Percentiles rank a stretch among this genome's conserved stretches.
Conservation (phyloP, 2,888 invertebrate species). For the Drosophila falleni region DNA sequence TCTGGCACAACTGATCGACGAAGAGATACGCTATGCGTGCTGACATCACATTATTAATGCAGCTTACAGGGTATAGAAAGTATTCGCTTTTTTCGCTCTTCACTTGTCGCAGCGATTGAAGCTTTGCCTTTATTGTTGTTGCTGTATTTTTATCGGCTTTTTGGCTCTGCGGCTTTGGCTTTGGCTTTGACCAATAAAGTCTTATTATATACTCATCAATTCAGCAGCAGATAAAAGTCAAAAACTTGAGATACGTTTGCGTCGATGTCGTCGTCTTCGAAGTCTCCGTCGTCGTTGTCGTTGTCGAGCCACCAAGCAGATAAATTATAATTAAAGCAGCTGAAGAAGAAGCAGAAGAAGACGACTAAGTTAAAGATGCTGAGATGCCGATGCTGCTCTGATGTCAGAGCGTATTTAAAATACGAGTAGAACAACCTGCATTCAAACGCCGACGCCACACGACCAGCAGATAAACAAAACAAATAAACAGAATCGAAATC, state of each 20-base stretch:
- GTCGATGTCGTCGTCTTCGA: slow-evolving; percentile 47
- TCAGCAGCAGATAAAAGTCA: slow-evolving; percentile 83
- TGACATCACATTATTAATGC: not conserved
- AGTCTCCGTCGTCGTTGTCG: slow-evolving; percentile 37
- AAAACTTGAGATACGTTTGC: slow-evolving; percentile 81
- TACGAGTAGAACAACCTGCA: slow-evolving; percentile 81
- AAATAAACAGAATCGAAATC: slow-evolving; percentile 63
- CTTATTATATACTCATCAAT: slow-evolving; percentile 83
- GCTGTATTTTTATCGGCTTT: slow-evolving; percentile 33
- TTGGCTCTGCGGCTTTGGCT: slow-evolving; percentile 53
- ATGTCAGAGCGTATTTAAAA: slow-evolving; percentile 83
- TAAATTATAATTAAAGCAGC: slow-evolving; percentile 83
- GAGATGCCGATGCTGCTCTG: slow-evolving; percentile 52
- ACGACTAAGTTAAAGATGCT: slow-evolving; percentile 47
- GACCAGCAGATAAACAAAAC: slow-evolving; percentile 76
- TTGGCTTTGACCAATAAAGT: slow-evolving; percentile 79
- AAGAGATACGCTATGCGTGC: slow-evolving; percentile 24
- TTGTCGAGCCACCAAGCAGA: slow-evolving; percentile 74
- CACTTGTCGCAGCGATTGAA: slow-evolving; percentile 42
- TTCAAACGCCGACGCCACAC: slow-evolving; percentile 79
- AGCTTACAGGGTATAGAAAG: slow-evolving; percentile 42
- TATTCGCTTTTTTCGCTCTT: not conserved
- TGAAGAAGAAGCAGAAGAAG: slow-evolving; percentile 47
- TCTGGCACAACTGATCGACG: slow-evolving; percentile 40
- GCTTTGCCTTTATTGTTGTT: slow-evolving; percentile 15